Evolutionary conservation across 2,888 invertebrate genomes (phyloP), one percentile per base, ranked within the genome.

Genomic region (Acanthococcus lagerstroemiae): DNA sequence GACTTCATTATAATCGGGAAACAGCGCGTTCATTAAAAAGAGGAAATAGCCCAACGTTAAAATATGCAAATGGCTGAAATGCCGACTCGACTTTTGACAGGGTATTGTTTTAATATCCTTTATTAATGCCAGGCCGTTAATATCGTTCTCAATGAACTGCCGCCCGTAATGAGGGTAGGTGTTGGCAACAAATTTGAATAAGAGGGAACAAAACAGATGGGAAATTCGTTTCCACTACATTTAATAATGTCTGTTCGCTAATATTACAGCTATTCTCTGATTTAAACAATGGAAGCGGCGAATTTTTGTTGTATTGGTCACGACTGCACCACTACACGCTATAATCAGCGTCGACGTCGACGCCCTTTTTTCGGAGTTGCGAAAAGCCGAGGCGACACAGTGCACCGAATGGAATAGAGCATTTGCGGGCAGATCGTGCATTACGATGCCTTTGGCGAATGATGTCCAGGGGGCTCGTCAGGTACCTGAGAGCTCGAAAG

Each of bases 1-100:
- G 52, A 48, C 61, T 50, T 61, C 52, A 50, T 61, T 61, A 61
- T 61, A 61, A 52, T 61, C 61, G 61, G 61, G 61, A 61, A 61
- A 61, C 52, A 52, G 61, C 52, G 37, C 61, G 61, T 61, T 61
- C 61, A 52, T 61, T 61, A 61, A 61, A 61, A 61, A 52, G 61
- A 61, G 61, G 61, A 61, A 61, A 61, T 61, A 61, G 61, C 61
- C 61, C 27, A 61, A 61, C 52, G 52, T 61, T 61, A 61, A 61
- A 61, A 61, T 61, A 61, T 61, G 61, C 61, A 52, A 61, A 61
- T 52, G 61, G 52, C 52, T 61, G 61, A 61, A 61, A 60, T 60
- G 60, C 60, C 60, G 50, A 50, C 61, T 61, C 52, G 61, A 61
- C 61, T 61, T 61, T 61, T 61, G 61, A 61, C 61, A 61, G 52